Conservation (phyloP, 2,888 invertebrate genomes). For the Dryobota labecula region DNA sequence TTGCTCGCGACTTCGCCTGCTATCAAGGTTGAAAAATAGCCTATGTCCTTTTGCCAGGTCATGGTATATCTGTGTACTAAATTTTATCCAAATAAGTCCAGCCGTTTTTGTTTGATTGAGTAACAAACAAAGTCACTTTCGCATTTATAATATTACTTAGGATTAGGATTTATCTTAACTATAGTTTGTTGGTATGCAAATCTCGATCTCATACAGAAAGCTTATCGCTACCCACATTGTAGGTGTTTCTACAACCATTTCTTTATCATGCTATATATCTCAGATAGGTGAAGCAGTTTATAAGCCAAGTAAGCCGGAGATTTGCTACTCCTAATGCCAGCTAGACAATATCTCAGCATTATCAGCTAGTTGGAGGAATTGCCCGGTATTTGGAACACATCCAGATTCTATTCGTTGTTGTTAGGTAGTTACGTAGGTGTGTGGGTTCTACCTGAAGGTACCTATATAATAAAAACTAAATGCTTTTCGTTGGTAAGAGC, state of each 20-base stretch:
- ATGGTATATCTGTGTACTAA: too few relatives aligned
- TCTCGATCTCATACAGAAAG: background rate
- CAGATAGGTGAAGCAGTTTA: constrained; percentile 23
- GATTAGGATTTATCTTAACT: background rate
- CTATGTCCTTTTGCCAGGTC: too few relatives aligned
- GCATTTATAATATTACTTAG: too few relatives aligned
- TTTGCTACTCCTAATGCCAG: constrained; percentile 43
- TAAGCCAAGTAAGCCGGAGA: constrained; percentile 42
- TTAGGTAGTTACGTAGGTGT: constrained; percentile 15
- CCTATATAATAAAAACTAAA: background rate
- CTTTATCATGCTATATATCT: constrained; percentile 23
- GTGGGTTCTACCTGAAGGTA: constrained; percentile 15
- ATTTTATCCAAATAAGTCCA: too few relatives aligned
- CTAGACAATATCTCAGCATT: constrained; percentile 54
- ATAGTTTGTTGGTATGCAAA: background rate
- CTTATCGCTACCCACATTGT: background rate
- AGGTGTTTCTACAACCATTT: background rate
- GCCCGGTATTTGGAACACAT: constrained; percentile 48
- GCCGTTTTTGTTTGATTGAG: too few relatives aligned
- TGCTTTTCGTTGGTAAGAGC: background rate
- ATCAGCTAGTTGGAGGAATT: constrained; percentile 42
- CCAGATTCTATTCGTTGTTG: constrained; percentile 50
- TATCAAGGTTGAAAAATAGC: too few relatives aligned
- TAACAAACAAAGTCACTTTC: too few relatives aligned
- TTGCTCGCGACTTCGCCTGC: too few relatives aligned